Evolutionary conservation across 2,888 invertebrate genomes (phyloP).

Genomic region (Stratiomys singularior): DNA sequence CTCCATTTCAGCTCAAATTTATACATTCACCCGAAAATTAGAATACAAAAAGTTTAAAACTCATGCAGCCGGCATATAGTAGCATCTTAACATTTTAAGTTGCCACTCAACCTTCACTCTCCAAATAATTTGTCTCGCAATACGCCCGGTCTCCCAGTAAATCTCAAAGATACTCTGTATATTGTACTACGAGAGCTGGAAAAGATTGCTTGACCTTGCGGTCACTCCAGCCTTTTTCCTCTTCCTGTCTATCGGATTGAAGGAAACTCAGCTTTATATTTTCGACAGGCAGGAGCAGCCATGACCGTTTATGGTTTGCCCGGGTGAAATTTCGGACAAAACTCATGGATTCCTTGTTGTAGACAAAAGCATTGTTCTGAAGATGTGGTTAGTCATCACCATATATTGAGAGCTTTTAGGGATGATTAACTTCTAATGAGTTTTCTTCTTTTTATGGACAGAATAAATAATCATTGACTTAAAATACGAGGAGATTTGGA

Average conservation of each 20-base stretch:
- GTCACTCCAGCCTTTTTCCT: neutral
- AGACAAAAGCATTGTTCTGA: too few species aligned
- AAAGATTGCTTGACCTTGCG: neutral
- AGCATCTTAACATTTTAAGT: too few species aligned
- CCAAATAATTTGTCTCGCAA: neutral
- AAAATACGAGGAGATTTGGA: neutral
- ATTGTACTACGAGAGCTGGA: neutral
- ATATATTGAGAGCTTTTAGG: neutral
- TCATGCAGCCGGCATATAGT: too few species aligned
- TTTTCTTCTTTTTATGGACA: constrained; percentile 1
- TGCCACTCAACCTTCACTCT: too few species aligned
- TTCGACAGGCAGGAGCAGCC: neutral
- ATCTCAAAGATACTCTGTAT: neutral
- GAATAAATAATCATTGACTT: neutral
- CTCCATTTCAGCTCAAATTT: too few species aligned
- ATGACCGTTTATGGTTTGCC: neutral
- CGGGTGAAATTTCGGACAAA: neutral
- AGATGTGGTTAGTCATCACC: neutral
- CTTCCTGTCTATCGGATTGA: neutral
- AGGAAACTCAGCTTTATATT: neutral
- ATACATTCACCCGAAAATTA: too few species aligned
- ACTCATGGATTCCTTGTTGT: neutral
- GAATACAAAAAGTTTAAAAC: too few species aligned
- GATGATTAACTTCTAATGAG: constrained; percentile 14
- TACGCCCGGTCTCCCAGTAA: neutral